Evolutionary conservation across 2,888 invertebrate species (phyloP).

Genomic region (Aphodius granarius): DNA sequence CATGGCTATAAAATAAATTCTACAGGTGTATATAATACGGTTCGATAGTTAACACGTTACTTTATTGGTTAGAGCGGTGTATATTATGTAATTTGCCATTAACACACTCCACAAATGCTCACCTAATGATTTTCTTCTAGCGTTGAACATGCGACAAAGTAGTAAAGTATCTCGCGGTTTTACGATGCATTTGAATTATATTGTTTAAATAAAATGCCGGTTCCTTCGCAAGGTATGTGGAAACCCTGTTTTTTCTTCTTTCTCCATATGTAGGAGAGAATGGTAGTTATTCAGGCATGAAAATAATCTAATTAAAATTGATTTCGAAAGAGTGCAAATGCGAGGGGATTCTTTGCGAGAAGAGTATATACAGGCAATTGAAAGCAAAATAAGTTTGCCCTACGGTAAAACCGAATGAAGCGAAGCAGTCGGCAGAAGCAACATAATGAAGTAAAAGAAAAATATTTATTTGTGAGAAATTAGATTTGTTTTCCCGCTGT

Average conservation of each 20-base stretch:
- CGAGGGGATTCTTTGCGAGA: background rate
- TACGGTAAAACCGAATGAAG: background rate
- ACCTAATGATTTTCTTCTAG: background rate
- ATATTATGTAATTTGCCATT: background rate
- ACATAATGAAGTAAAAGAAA: constrained; percentile 55
- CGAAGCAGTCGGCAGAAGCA: constrained; percentile 47
- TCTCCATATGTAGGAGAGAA: background rate
- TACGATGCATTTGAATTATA: background rate
- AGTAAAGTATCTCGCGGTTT: background rate
- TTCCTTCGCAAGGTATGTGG: background rate
- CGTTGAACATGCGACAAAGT: background rate
- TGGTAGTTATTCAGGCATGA: background rate
- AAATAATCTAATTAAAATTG: background rate
- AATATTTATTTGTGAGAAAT: constrained; percentile 56
- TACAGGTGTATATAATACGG: background rate
- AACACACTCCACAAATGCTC: background rate
- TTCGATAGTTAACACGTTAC: background rate
- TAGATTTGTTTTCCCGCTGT: constrained; percentile 54
- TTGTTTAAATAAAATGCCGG: background rate
- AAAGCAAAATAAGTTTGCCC: constrained; percentile 10
- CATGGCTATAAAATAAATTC: background rate
- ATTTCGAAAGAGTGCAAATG: background rate
- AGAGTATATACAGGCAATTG: background rate
- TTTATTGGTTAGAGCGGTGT: background rate
- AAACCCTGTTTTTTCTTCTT: background rate